A percentile compares a stretch with the other conserved stretches of the same genome.
Evolutionary conservation across 2,797 vertebrate genomes (phyloP).

Genomic region (Hypotaenidia philippensis): DNA sequence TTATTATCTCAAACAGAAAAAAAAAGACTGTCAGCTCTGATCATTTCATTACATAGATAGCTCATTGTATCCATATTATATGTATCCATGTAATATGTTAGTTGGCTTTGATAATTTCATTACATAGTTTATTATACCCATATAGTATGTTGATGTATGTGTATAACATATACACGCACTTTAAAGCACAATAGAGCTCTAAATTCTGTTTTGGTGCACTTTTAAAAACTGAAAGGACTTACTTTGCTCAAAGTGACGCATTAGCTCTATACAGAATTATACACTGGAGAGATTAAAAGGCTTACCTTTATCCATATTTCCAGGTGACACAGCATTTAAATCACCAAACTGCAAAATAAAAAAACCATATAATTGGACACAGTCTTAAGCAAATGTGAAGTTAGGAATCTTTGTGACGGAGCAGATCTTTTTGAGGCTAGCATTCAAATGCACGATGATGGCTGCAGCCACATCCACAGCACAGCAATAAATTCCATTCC

Average conservation of each 20-base stretch:
- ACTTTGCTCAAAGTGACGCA: not conserved
- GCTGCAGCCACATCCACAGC: not conserved
- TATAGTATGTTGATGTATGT: not conserved
- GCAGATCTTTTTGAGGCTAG: not conserved
- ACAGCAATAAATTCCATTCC: not conserved
- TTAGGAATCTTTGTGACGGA: not conserved
- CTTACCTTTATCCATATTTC: constrained; percentile 88
- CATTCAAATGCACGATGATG: not conserved
- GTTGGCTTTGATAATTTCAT: not conserved
- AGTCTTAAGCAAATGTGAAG: not conserved
- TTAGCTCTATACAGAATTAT: not conserved
- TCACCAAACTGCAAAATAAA: constrained; percentile 84
- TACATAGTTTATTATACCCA: not conserved
- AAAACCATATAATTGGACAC: not conserved
- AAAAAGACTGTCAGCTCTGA: not conserved
- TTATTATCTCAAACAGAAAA: not conserved
- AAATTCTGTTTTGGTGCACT: not conserved
- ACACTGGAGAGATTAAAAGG: not conserved
- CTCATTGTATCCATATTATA: not conserved
- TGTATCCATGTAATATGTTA: not conserved
- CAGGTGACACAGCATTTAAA: constrained; percentile 84
- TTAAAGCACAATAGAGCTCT: not conserved
- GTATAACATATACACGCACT: not conserved
- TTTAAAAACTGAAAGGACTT: not conserved
- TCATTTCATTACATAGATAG: not conserved